A percentile compares a stretch with the other conserved stretches of the same genome.
phyloP scores from a whole-genome alignment of 2,888 invertebrate genomes.

The Poecilus cupreus region DNA sequence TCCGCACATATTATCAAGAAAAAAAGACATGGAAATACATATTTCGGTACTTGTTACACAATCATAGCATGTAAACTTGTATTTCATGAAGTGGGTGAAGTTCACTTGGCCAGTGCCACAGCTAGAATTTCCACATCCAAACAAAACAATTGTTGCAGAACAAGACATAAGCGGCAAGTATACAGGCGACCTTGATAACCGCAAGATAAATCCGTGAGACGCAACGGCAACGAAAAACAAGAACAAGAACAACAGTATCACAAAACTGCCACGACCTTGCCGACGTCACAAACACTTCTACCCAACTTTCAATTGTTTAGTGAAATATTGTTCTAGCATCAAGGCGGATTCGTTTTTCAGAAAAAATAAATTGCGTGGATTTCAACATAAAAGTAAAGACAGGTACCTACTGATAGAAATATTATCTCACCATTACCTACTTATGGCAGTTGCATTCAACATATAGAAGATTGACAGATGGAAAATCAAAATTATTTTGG shows the following conservation, averaged over 20 bases:
- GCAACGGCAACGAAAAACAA: conserved; percentile 1
- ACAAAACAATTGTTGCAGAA: neutral
- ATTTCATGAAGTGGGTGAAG: neutral
- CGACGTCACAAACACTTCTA: neutral
- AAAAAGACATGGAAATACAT: neutral
- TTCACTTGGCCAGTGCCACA: neutral
- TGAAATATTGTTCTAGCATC: neutral
- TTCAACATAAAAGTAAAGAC: too few relatives aligned
- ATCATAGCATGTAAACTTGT: too few relatives aligned
- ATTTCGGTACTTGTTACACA: too few relatives aligned
- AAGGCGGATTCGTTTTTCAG: neutral
- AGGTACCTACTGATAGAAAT: too few relatives aligned
- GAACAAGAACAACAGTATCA: neutral
- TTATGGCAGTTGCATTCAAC: too few relatives aligned
- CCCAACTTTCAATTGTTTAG: neutral
- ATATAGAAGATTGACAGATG: too few relatives aligned
- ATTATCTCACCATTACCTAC: too few relatives aligned
- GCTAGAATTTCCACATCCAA: neutral
- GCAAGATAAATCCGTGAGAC: neutral
- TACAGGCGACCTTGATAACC: neutral
- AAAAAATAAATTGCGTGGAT: too few relatives aligned
- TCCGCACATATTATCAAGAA: too few relatives aligned
- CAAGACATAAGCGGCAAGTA: neutral
- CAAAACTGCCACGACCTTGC: neutral
- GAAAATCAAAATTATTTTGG: too few relatives aligned